Percentiles rank a stretch among this genome's conserved stretches.
Conservation (phyloP, 2,797 vertebrate species). For the Lophotriccus pileatus region DNA sequence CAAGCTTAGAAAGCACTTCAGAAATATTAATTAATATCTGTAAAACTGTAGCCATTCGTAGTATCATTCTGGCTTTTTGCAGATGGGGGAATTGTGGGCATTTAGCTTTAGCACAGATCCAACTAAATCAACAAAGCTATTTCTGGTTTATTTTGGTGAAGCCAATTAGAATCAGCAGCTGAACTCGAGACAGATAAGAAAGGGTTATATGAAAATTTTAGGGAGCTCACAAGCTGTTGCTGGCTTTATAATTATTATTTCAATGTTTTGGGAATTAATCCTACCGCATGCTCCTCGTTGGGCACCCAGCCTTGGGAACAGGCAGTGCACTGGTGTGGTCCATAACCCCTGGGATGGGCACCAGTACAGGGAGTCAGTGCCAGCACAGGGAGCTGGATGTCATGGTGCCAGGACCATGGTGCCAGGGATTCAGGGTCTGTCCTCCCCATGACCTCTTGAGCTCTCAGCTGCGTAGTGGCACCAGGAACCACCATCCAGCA, state of each 20-base stretch:
- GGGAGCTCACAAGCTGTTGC: background rate
- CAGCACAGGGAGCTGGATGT: background rate
- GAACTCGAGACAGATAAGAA: background rate
- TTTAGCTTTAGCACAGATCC: background rate
- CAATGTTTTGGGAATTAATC: background rate
- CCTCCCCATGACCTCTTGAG: background rate
- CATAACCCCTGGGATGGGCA: background rate
- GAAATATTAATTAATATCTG: constrained; percentile 42
- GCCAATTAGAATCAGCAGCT: background rate
- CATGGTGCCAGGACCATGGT: too few species aligned
- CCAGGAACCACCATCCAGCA: background rate
- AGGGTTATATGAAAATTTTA: background rate
- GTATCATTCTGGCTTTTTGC: background rate
- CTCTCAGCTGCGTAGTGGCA: background rate
- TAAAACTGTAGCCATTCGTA: background rate
- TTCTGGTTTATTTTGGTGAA: constrained; percentile 10
- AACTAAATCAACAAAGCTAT: background rate
- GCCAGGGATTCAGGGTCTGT: background rate
- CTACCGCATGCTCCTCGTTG: fast-evolving
- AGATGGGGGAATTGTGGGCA: background rate
- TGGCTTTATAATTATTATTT: background rate
- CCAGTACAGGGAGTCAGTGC: fast-evolving
- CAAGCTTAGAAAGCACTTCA: constrained; percentile 18
- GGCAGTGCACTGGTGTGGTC: background rate
- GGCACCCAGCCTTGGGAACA: background rate